These are phyloP conservation scores for Heterodera carotae DNA, from an alignment of 1,140 invertebrate species.

Conservation along the genomic window DNA sequence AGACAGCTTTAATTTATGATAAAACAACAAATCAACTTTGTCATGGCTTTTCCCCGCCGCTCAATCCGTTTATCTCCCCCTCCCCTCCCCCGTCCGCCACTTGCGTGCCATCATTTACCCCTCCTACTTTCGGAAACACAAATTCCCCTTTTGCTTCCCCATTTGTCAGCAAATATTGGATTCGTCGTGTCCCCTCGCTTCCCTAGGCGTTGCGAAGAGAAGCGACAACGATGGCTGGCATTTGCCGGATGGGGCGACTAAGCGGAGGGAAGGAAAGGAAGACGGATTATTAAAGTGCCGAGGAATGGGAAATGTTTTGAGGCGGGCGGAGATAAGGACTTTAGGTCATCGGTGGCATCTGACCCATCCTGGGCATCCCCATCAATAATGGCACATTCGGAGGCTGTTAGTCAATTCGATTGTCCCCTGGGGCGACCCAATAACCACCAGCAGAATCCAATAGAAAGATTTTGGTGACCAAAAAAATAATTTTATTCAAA, in stretches of 20 bases:
- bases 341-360: background rate
- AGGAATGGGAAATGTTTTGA: background rate
- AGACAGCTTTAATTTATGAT: too few relatives aligned
- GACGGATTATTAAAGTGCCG: constrained; percentile 22
- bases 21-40: too few relatives aligned
- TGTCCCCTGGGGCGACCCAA: background rate
- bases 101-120: constrained; percentile 11
- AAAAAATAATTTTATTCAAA: background rate
- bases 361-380: background rate
- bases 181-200: background rate
- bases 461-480: background rate
- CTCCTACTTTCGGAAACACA: background rate
- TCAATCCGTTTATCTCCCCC: background rate
- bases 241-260: background rate
- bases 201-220: background rate
- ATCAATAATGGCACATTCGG: background rate
- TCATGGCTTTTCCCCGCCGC: too few relatives aligned
- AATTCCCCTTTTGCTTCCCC: background rate
- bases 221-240: background rate
- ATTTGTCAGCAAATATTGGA: background rate
- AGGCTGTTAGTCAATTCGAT: background rate
- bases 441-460: too few relatives aligned
- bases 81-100: background rate
- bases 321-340: background rate
- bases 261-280: background rate